Conservation (phyloP, 2,888 invertebrate species). For the Mimumesa dahlbomi region DNA sequence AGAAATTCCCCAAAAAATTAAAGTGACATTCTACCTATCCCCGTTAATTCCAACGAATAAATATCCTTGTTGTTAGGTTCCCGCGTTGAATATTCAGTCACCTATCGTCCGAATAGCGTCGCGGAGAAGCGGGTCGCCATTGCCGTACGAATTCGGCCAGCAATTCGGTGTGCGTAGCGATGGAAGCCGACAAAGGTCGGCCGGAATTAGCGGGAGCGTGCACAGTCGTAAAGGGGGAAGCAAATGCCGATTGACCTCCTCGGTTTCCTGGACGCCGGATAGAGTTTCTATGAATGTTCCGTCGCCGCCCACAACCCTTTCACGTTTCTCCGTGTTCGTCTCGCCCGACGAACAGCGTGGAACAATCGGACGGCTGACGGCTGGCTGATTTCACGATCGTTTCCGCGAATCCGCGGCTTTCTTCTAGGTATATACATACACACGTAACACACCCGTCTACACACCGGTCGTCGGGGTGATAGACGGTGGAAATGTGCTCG, state of each 20-base stretch:
- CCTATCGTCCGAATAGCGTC: too few species aligned
- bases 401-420: not conserved
- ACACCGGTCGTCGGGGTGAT: too few species aligned
- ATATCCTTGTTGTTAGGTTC: too few species aligned
- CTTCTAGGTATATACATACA: not conserved
- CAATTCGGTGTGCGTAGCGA: not conserved
- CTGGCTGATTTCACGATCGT: too few species aligned
- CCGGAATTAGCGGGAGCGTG: constrained; percentile 48
- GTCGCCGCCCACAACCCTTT: constrained; percentile 77
- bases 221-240: constrained; percentile 66
- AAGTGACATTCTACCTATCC: too few species aligned
- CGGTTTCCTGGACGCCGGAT: constrained; percentile 70
- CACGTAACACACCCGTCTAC: not conserved
- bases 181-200: constrained; percentile 15
- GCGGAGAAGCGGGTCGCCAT: not conserved
- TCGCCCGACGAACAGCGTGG: constrained; percentile 33
- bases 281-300: constrained; percentile 79
- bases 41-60: too few species aligned
- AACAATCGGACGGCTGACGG: too few species aligned
- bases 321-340: constrained; percentile 58
- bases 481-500: constrained; percentile 20
- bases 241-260: constrained; percentile 77
- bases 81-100: too few species aligned
- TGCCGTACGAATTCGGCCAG: not conserved
- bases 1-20: too few species aligned